Base-by-base conservation (phyloP, 2,797 vertebrate genomes). In the Eulemur mongoz region DNA sequence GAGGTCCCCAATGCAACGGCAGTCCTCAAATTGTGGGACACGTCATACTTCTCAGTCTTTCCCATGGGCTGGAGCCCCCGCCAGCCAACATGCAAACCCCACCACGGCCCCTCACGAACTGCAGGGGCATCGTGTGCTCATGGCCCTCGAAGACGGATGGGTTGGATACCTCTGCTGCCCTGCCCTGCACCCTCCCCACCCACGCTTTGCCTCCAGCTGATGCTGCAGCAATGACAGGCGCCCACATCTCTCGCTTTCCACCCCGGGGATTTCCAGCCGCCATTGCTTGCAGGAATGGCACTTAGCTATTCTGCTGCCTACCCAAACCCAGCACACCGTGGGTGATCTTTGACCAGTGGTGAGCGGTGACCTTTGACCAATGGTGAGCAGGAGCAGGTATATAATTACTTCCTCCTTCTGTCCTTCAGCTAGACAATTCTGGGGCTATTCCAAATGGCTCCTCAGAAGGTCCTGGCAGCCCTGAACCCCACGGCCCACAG, bases 231-330 rank as follows among this genome's bases (percentile, higher is more conserved):
- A 3, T 38, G 15, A 15, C 8, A 32, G 5, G 15, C 0, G 5
- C 8, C 38, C 76, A 11, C 3, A 7, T 10, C 52, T 67, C 43
- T 63, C 57, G 4, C 70, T 65, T 50, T 32, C 69, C 3, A 27
- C 32, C 17, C 23, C 0, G 7, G n/a, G 69, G n/a, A 18, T 23
- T 61, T 63, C 38, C 12, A 7, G 30, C 25, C 43, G 40, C 61
- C 32, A 0, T 8, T 4, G 0, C 3, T 14, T 7, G 2, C 0
- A 0, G 10, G 61, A 79, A 12, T 7, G 8, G 9, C 1, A 0
- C 80, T n/a, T 9, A 52, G 48, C 52, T 17, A 25, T 59, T 73
- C 32, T 43, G 43, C 54, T 23, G 27, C 17, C 43, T 54, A 40
- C 9, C 12, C 5, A 57, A 17, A 45, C 38, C 72, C 11, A n/a